Evolutionary conservation across 2,888 invertebrate species (phyloP).

Genomic region (Melanostoma scalare): DNA sequence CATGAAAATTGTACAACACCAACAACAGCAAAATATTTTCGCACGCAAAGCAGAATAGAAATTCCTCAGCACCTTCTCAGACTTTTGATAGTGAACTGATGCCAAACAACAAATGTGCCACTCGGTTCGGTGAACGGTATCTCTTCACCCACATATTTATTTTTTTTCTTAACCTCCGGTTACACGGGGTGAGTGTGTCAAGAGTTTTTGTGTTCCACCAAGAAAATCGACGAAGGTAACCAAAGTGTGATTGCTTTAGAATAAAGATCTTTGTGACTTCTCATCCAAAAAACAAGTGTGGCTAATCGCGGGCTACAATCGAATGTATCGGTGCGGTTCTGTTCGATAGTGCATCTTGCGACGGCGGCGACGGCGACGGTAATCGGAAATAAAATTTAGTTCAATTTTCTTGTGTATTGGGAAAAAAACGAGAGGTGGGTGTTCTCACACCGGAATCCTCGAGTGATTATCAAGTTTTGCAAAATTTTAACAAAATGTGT

Average conservation of each 20-base stretch:
- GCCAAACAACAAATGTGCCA: conserved; percentile 70
- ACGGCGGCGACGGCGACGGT: conserved; percentile 32
- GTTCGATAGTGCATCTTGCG: neutral
- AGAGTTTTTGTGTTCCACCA: conserved; percentile 7
- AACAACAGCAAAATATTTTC: conserved; percentile 51
- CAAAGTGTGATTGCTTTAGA: too few species aligned
- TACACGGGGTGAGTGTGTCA: conserved; percentile 63
- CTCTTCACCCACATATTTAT: conserved; percentile 63
- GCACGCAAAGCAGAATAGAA: conserved; percentile 58
- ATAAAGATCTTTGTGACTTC: too few species aligned
- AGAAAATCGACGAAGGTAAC: neutral
- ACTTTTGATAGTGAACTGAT: conserved; percentile 71
- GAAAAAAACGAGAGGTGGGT: conserved; percentile 14
- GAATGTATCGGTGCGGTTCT: conserved; percentile 20
- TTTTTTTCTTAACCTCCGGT: conserved; percentile 63
- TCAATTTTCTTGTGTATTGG: conserved; percentile 33
- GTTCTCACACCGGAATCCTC: conserved; percentile 9
- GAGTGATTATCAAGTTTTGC: conserved; percentile 22
- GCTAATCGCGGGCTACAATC: neutral
- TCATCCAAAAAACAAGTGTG: too few species aligned
- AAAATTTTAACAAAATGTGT: neutral
- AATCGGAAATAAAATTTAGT: too few species aligned
- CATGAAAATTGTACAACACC: conserved; percentile 52
- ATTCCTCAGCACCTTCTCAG: conserved; percentile 69
- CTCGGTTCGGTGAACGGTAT: conserved; percentile 70